These are phyloP conservation scores for Pitangus sulphuratus DNA, from an alignment of 2,797 vertebrate genomes.

Conservation along the genomic window DNA sequence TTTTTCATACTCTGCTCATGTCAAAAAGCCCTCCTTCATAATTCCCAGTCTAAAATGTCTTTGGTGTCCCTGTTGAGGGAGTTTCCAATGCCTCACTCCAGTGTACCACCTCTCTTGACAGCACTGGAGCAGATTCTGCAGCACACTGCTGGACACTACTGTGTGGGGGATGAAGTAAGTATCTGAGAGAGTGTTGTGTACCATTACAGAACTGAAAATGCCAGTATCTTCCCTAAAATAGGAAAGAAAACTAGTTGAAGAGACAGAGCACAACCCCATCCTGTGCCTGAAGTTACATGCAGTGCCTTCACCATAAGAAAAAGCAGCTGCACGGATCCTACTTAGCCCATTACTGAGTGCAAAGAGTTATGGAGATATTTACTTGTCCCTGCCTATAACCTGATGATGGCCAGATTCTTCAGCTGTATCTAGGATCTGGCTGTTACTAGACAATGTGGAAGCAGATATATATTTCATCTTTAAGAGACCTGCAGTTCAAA, in stretches of 20 bases:
- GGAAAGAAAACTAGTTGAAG: not conserved
- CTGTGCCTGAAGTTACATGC: not conserved
- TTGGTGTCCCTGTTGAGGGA: not conserved
- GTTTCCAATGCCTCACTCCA: not conserved
- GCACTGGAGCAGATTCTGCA: constrained; percentile 90
- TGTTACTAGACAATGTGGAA: not conserved
- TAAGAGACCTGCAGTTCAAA: not conserved
- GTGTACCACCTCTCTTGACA: constrained; percentile 62
- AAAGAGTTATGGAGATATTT: not conserved
- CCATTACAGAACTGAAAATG: not conserved
- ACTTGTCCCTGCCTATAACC: not conserved
- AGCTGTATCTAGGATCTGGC: not conserved
- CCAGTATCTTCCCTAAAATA: not conserved
- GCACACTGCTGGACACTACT: constrained; percentile 87
- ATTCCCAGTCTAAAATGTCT: not conserved
- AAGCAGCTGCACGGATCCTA: not conserved
- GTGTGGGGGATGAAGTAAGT: constrained; percentile 91
- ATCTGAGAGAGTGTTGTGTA: not conserved
- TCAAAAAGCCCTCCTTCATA: not conserved
- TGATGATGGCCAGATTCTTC: not conserved
- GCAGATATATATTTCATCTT: not conserved
- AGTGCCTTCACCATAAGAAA: not conserved
- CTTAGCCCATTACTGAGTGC: not conserved
- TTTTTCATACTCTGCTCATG: not conserved
- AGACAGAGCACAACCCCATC: not conserved